phyloP scores from a whole-genome alignment of 1,140 invertebrate species.

The Ceratitis capitata region DNA sequence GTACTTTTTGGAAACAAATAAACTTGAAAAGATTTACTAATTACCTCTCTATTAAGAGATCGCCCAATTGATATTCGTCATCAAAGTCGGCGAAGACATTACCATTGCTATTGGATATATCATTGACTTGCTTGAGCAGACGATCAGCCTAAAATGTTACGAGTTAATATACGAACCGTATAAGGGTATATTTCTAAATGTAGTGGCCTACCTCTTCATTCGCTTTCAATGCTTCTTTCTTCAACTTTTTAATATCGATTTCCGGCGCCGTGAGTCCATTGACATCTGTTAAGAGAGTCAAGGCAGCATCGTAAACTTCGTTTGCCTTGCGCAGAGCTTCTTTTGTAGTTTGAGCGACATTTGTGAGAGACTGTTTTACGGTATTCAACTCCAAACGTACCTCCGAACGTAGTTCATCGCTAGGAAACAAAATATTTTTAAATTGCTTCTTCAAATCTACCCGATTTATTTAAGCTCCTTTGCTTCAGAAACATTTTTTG shows the following conservation, averaged over 20 bases:
- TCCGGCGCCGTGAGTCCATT: conserved; percentile 78
- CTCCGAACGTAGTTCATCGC: conserved; percentile 73
- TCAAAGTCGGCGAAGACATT: conserved; percentile 56
- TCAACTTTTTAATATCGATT: conserved; percentile 77
- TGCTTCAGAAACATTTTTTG: no score
- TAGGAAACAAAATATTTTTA: conserved; percentile 49
- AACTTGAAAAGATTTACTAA: conserved; percentile 65
- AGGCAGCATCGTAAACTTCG: conserved; percentile 80
- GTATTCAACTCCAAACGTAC: conserved; percentile 68
- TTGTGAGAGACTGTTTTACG: conserved; percentile 74
- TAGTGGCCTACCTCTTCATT: conserved; percentile 69
- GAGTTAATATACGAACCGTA: neutral
- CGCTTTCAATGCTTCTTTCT: conserved; percentile 72
- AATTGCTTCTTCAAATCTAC: neutral
- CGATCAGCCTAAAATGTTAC: conserved; percentile 47
- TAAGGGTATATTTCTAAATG: neutral
- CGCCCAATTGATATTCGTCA: conserved; percentile 72
- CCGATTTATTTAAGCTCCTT: neutral
- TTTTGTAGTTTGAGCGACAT: conserved; percentile 75
- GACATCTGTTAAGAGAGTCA: conserved; percentile 80
- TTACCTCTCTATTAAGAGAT: conserved; percentile 73
- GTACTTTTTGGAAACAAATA: neutral
- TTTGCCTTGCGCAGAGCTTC: conserved; percentile 78
- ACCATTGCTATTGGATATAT: conserved; percentile 54
- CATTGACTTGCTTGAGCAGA: conserved; percentile 53